Evolutionary conservation across 2,888 invertebrate species (phyloP).

Genomic region (Drosophila lacicola): DNA sequence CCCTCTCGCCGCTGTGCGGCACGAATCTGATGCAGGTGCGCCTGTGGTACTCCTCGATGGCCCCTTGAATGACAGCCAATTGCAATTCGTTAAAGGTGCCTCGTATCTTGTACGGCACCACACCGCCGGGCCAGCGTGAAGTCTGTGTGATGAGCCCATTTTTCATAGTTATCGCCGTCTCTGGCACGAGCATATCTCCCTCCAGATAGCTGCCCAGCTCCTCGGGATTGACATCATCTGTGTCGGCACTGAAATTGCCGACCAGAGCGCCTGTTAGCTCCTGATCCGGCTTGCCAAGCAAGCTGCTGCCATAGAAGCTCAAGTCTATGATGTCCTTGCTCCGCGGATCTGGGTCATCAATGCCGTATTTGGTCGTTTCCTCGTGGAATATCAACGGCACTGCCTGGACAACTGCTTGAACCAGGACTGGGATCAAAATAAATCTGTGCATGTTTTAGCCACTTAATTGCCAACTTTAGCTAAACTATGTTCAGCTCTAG

Average conservation of each 20-base stretch:
- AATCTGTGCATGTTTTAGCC: slow-evolving; percentile 35
- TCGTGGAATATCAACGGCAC: slow-evolving; percentile 43
- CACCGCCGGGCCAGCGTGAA: slow-evolving; percentile 88
- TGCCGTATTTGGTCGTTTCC: slow-evolving; percentile 49
- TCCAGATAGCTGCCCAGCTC: slow-evolving; percentile 91
- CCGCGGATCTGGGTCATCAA: slow-evolving; percentile 33
- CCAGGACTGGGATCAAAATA: slow-evolving; percentile 24
- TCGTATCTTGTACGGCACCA: slow-evolving; percentile 89
- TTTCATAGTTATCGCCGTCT: slow-evolving; percentile 47
- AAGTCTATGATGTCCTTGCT: slow-evolving; percentile 86
- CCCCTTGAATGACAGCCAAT: slow-evolving; percentile 87
- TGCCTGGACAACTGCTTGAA: slow-evolving; percentile 25
- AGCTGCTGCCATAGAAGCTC: slow-evolving; percentile 86
- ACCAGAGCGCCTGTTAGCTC: slow-evolving; percentile 75
- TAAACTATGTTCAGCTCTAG: slow-evolving; percentile 41
- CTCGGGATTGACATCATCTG: slow-evolving; percentile 88
- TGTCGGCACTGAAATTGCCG: slow-evolving; percentile 71
- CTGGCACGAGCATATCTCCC: slow-evolving; percentile 91
- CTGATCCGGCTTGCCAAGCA: slow-evolving; percentile 87
- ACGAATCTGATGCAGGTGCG: slow-evolving; percentile 91
- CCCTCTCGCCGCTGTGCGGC: slow-evolving; percentile 87
- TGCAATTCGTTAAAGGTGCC: slow-evolving; percentile 88
- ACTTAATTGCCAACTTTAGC: slow-evolving; percentile 12
- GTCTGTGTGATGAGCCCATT: slow-evolving; percentile 88
- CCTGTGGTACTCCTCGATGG: slow-evolving; percentile 91